Base-by-base conservation (phyloP, 2,113 vertebrate genomes). In the Myxocyprinus asiaticus region DNA sequence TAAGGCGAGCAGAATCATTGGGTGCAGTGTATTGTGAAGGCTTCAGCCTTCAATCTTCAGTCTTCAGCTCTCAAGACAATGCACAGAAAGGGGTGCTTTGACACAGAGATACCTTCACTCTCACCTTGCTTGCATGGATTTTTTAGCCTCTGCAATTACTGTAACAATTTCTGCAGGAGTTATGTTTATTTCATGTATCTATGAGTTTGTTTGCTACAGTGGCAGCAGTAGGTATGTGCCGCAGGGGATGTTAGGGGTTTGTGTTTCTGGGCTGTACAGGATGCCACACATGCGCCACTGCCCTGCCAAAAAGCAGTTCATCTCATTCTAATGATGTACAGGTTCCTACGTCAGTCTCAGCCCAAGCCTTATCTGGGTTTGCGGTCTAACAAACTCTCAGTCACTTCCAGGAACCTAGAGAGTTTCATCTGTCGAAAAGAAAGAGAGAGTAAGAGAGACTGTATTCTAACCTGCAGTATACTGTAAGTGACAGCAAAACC, bases 381-480 rank as follows among this genome's bases (percentile, higher is more conserved):
- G 90, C 86, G 88, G 91, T 94, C 88, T 91, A 87, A 90, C 88
- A 85, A 86, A 91, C 90, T 92, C 88, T 91, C 88, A 89, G 86
- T 88, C 88, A 91, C 92, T 94, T 94, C 93, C 90, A 92, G 91
- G 90, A 94, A 93, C 89, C 82, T 69, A 87, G 81, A 90, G 84
- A 78, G 90, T 92, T 93, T 93, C 91, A 88, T 89, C 81, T 92
- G 80, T 68, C 82, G 76, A 90, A 88, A 90, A 87, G 74, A 85
- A 82, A 89, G 80, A 88, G 84, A 76, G 9, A 84, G 77, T 53
- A 58, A 75, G 48, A 77, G 56, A 74, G 61, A 61, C 68, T 63
- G 22, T 76, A 69, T 50, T 73, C 10, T 61, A 22, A 66, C 43
- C 44, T 63, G 58, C 65, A 80, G n/a, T 33, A 33, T 33, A 33